Base-by-base conservation (phyloP, 2,113 vertebrate genomes). In the Amia ocellicauda region DNA sequence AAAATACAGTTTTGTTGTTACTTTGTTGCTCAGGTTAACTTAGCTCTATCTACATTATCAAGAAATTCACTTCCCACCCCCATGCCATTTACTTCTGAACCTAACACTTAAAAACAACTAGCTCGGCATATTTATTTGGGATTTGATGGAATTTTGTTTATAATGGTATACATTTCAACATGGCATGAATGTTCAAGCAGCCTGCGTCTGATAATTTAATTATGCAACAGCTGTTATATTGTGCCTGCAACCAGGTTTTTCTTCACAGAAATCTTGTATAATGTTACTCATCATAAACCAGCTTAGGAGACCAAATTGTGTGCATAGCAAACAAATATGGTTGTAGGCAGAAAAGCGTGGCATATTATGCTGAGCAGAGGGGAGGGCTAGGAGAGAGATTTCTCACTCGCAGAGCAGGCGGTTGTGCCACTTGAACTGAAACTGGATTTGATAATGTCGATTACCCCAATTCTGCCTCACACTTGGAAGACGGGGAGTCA, bases 181-280 rank as follows among this genome's bases (percentile, higher is more conserved):
- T 78, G 55, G 79, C 36, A 67, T 69, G 79, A 85, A 79, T 85
- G 72, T 76, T 52, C 72, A 68, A 86, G 78, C 85, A 88, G 84
- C 85, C 85, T 81, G 83, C 80, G 76, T 78, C 81, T 82, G 78
- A 82, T 87, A 81, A 87, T 87, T 89, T 86, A 86, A 86, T 85
- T 85, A 86, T 79, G 82, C 76, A 72, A 75, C 83, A 86, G 84
- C 83, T 86, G 84, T 85, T 88, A 78, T 81, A 81, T 70, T 74
- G 77, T 80, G 76, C 77, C 83, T 73, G 69, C 78, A 74, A 80
- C 82, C 82, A 76, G 78, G 73, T 73, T 81, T 80, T 82, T 80
- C 72, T 78, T 77, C 74, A 76, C 79, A 79, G 82, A 78, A 81
- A 82, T 84, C 83, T 79, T 78, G 70, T 77, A 79, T 83, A 82